phyloP scores from a whole-genome alignment of 2,888 invertebrate species.

The Amblyteles armatorius region DNA sequence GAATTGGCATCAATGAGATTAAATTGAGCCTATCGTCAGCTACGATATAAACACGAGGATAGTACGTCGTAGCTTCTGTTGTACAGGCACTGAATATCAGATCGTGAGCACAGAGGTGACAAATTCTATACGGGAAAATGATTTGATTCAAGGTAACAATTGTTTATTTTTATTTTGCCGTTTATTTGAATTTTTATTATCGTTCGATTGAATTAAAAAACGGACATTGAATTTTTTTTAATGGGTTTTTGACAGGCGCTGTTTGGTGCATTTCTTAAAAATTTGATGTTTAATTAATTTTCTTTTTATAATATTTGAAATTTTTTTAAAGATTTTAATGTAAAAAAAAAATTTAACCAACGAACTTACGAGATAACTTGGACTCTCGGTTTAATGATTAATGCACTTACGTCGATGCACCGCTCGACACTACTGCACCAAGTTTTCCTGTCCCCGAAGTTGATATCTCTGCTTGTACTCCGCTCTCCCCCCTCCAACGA shows the following conservation, averaged over 20 bases:
- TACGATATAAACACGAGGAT: neutral
- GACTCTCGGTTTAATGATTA: neutral
- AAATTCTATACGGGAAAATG: neutral
- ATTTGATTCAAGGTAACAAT: neutral
- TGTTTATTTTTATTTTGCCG: neutral
- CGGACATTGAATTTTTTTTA: too few relatives aligned
- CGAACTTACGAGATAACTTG: neutral
- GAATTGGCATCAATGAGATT: neutral
- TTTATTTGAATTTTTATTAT: neutral
- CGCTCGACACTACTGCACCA: slow-evolving; percentile 14
- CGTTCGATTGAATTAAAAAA: neutral
- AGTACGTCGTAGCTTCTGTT: neutral
- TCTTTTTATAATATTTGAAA: neutral
- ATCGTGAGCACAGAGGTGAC: neutral
- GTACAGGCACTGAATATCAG: neutral
- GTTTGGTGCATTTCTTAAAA: neutral
- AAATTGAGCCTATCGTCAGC: neutral
- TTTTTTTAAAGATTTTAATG: neutral
- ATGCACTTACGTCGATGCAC: neutral
- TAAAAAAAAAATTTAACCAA: neutral
- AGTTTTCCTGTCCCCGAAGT: neutral
- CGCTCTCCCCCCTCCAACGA: neutral
- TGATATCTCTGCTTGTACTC: neutral
- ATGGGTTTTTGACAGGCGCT: neutral
- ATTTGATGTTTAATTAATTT: neutral